Conservation (phyloP, 1,140 invertebrate species). For the Monomorium pharaonis region DNA sequence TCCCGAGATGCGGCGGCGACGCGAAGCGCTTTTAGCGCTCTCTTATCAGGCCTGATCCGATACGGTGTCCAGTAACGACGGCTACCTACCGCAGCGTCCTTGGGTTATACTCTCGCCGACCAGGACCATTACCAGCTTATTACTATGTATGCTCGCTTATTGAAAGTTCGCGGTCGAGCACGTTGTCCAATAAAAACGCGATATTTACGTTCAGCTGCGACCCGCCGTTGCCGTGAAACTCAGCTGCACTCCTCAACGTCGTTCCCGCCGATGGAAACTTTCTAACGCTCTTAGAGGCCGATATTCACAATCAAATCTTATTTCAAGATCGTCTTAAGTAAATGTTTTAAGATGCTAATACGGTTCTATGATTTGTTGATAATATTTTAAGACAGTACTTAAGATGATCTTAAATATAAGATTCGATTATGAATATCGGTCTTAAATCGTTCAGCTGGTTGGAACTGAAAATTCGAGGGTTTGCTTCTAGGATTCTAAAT, state of each 20-base stretch:
- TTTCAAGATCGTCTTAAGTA: no score
- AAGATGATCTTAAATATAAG: no score
- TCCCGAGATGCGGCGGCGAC: conserved; percentile 64
- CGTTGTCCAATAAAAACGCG: conserved; percentile 72
- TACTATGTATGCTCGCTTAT: conserved; percentile 70
- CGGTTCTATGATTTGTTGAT: no score
- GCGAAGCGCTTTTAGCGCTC: conserved; percentile 73
- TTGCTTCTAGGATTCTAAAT: not conserved
- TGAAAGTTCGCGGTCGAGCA: conserved; percentile 69
- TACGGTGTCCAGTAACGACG: conserved; percentile 72
- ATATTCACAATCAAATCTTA: no score
- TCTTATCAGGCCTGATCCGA: conserved; percentile 78
- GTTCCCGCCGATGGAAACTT: not conserved
- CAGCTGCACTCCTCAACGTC: not conserved
- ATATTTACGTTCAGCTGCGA: conserved; percentile 65
- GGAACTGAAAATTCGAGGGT: not conserved
- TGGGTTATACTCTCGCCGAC: conserved; percentile 66
- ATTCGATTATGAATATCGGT: no score
- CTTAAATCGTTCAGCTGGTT: not conserved
- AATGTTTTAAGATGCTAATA: no score
- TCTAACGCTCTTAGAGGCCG: not conserved
- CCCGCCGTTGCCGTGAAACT: conserved; percentile 17
- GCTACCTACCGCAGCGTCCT: conserved; percentile 78
- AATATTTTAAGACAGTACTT: no score
- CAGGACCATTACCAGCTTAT: conserved; percentile 70